phyloP scores from a whole-genome alignment of 1,140 invertebrate species.

The Apis laboriosa region DNA sequence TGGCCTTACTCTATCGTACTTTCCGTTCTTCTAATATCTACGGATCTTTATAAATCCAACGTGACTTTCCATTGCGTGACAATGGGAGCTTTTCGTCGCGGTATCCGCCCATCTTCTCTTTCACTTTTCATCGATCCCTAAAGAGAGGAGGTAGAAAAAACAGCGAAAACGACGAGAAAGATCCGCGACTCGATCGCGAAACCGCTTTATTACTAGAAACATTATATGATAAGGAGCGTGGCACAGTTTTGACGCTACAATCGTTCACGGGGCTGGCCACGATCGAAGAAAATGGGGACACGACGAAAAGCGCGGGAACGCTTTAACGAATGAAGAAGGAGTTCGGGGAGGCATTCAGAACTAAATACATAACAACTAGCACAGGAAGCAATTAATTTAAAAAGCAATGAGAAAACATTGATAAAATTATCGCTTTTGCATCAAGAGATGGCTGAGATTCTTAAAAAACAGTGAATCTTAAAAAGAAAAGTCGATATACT shows the following conservation, averaged over 20 bases:
- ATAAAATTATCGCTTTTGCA: too few relatives aligned
- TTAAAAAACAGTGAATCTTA: neutral
- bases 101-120: slow-evolving; percentile 19
- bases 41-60: neutral
- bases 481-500: neutral
- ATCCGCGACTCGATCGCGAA: slow-evolving; percentile 50
- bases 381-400: neutral
- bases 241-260: slow-evolving; percentile 42
- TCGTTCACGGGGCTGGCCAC: slow-evolving; percentile 54
- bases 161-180: slow-evolving; percentile 79
- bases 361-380: neutral
- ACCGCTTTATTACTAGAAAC: slow-evolving; percentile 63
- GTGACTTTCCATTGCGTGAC: slow-evolving; percentile 17
- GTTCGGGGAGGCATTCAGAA: neutral
- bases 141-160: slow-evolving; percentile 79
- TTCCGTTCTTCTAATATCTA: slow-evolving; percentile 17
- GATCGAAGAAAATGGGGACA: slow-evolving; percentile 35
- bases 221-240: slow-evolving; percentile 64
- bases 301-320: slow-evolving; percentile 23
- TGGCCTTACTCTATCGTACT: slow-evolving; percentile 9
- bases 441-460: too few relatives aligned
- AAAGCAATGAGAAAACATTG: neutral
- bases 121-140: slow-evolving; percentile 62
- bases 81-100: slow-evolving; percentile 16
- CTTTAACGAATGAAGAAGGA: slow-evolving; percentile 21